Conservation (phyloP, 1,140 invertebrate genomes). For the Manduca sexta region DNA sequence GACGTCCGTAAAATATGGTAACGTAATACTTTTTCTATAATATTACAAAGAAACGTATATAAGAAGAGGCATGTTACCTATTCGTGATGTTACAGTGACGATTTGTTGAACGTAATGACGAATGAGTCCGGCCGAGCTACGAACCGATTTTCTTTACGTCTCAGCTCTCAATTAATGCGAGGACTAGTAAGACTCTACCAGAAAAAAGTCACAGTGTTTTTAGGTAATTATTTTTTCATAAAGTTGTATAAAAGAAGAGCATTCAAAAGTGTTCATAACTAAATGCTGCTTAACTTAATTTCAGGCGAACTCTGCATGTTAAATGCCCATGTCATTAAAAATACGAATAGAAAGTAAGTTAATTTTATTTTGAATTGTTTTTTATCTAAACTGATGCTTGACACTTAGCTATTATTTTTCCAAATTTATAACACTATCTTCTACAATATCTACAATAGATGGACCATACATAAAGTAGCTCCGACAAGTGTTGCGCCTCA, state of each 20-base stretch:
- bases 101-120: slow-evolving; percentile 45
- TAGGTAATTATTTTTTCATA: slow-evolving; percentile 30
- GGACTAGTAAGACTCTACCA: slow-evolving; percentile 53
- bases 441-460: background rate
- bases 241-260: background rate
- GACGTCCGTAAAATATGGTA: slow-evolving; percentile 62
- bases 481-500: background rate
- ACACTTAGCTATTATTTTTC: background rate
- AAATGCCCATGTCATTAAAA: slow-evolving; percentile 47
- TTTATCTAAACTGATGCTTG: background rate
- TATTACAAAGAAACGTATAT: background rate
- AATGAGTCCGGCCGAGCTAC: slow-evolving; percentile 50
- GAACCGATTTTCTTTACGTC: slow-evolving; percentile 51
- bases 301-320: slow-evolving; percentile 55
- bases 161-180: slow-evolving; percentile 54
- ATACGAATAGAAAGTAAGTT: slow-evolving; percentile 53
- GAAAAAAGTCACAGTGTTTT: slow-evolving; percentile 40
- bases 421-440: no score
- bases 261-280: no score
- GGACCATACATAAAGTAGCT: background rate
- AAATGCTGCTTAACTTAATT: slow-evolving; percentile 17
- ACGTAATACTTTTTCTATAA: background rate
- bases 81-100: slow-evolving; percentile 33
- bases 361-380: background rate
- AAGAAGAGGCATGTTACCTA: background rate